These are phyloP conservation scores for Orchesella cincta DNA, from an alignment of 1,140 invertebrate species.

Conservation along the genomic window DNA sequence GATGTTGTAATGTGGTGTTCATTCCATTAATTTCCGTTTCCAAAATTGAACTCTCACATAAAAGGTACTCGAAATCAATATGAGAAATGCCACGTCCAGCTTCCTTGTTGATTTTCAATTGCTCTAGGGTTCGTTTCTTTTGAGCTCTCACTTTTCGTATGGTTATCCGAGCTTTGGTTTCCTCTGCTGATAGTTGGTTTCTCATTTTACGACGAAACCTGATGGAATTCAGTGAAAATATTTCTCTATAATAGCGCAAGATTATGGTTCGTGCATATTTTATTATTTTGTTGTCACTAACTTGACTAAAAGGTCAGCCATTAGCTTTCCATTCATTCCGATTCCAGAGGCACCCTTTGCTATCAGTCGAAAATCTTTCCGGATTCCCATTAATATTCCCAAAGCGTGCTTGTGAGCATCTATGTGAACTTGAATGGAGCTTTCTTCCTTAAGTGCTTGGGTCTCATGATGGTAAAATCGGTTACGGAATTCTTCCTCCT, in stretches of 20 bases:
- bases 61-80: conserved; percentile 22
- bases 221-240: neutral
- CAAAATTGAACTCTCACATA: conserved; percentile 1
- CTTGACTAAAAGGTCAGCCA: conserved; percentile 27
- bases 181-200: conserved; percentile 21
- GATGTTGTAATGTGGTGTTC: conserved; percentile 9
- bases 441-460: conserved; percentile 22
- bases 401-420: conserved; percentile 23
- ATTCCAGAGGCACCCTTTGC: neutral
- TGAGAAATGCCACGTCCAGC: conserved; percentile 17
- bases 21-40: conserved; percentile 11
- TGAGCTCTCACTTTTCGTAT: conserved; percentile 6
- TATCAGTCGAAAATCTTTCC: conserved; percentile 7
- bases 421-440: conserved; percentile 1
- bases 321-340: neutral
- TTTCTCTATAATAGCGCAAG: too few species aligned
- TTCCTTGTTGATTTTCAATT: conserved; percentile 5
- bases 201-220: conserved; percentile 15
- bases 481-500: conserved; percentile 22
- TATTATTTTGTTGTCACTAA: too few species aligned
- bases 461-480: conserved; percentile 27
- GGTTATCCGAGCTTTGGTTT: conserved; percentile 8
- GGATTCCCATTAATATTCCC: neutral
- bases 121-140: neutral
- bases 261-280: too few species aligned